Conservation (phyloP, 2,888 invertebrate genomes). For the Nematopogon swammerdamellus region DNA sequence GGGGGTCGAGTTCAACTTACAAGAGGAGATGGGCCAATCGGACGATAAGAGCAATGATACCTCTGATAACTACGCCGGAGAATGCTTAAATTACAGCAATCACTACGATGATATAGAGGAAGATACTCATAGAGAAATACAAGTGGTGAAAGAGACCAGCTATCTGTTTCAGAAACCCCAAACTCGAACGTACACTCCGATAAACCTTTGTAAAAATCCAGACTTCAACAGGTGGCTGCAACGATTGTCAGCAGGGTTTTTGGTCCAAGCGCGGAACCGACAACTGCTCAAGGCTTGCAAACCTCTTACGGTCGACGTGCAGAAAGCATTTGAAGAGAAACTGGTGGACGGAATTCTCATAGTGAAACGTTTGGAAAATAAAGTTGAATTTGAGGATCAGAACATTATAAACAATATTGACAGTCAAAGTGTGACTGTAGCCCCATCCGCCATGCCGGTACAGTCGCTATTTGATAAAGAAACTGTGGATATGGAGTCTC, state of each 20-base stretch:
- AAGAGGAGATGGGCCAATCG: neutral
- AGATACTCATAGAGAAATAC: neutral
- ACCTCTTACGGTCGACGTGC: constrained; percentile 36
- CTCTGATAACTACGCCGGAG: neutral
- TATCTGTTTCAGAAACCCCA: constrained; percentile 32
- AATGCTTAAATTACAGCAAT: neutral
- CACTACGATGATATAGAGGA: neutral
- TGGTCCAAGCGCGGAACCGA: constrained; percentile 28
- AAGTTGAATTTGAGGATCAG: neutral
- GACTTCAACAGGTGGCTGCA: constrained; percentile 42
- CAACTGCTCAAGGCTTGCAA: constrained; percentile 27
- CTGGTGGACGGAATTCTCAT: constrained; percentile 28
- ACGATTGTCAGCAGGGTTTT: constrained; percentile 31
- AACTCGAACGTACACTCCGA: constrained; percentile 29
- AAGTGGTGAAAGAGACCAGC: constrained; percentile 16
- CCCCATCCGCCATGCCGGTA: constrained; percentile 24
- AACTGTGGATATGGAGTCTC: constrained; percentile 6
- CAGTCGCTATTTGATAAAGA: constrained; percentile 26
- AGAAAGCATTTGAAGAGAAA: constrained; percentile 34
- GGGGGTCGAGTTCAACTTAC: neutral
- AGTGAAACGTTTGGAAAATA: constrained; percentile 16
- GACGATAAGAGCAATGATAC: neutral
- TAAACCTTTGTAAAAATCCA: constrained; percentile 41
- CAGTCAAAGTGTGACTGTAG: constrained; percentile 14
- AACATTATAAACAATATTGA: neutral